Evolutionary conservation across 2,797 vertebrate genomes (phyloP), one percentile per base, ranked within the genome.

Genomic region (Poeciliopsis infans): DNA sequence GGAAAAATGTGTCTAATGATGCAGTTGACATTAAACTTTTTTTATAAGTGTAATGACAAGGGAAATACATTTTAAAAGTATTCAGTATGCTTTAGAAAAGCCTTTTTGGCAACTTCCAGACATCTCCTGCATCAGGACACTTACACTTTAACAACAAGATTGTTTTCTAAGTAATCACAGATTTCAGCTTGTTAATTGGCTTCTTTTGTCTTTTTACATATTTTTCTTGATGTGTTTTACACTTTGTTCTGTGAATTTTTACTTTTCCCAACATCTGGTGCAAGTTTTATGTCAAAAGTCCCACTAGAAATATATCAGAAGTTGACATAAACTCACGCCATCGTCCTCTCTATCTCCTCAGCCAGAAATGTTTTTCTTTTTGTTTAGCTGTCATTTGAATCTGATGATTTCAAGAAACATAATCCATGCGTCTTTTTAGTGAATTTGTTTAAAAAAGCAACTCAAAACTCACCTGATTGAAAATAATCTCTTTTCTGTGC

Each of bases 401-500:
- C 59, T 36, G 33, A 8, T 7, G 16, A 64, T 64, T 7, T 31
- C 15, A 64, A 64, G 7, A 33, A 36, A 33, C 1, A 18, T 20
- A 36, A 12, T 4, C 5, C 15, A 20, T 8, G 59, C 20, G 12
- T 61, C 28, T 61, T 61, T 61, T 61, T 61, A 61, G 59, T 16
- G 31, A 31, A 61, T 8, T 33, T 31, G 11, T 61, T 61, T 61
- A 53, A 31, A n/a, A 31, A n/a, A 28, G n/a, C 55, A 57, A 57
- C 13, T 1, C 55, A 28, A 57, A 66, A 11, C 7, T 77, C 18
- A 43, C 53, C 28, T 57, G 33, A 69, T 76, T 0, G 7, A 74
- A 7, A 43, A 23, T 43, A 11, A 6, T 43, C 10, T 66, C 23
- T 0, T 25, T 70, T 69, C 28, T 68, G 68, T 70, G 51, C 93